Conservation (phyloP, 2,888 invertebrate genomes). For the Callyntrura sp. region DNA sequence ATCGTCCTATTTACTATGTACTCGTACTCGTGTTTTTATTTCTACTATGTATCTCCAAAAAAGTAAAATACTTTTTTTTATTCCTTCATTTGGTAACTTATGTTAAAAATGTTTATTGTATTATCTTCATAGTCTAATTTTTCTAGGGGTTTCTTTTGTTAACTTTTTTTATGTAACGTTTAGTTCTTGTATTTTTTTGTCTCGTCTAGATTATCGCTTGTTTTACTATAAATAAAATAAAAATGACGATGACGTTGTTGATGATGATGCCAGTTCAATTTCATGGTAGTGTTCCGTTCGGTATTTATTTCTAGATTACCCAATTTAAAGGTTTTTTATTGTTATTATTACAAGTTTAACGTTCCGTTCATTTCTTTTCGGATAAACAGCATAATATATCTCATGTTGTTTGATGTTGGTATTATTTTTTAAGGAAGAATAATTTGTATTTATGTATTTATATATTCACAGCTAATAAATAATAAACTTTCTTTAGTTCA, state of each 20-base stretch:
- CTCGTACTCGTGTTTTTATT: no score
- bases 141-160: background rate
- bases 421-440: no score
- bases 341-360: background rate
- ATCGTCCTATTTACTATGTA: slow-evolving; percentile 14
- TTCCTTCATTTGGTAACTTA: no score
- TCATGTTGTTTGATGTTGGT: no score
- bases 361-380: background rate
- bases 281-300: background rate
- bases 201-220: no score
- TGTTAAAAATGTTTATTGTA: slow-evolving; percentile 4
- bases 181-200: background rate
- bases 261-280: slow-evolving; percentile 26
- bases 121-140: slow-evolving; percentile 11
- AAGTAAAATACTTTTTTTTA: slow-evolving; percentile 52
- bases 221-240: slow-evolving; percentile 8
- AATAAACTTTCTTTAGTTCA: slow-evolving; percentile 10
- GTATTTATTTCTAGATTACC: background rate
- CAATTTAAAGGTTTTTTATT: slow-evolving; percentile 5
- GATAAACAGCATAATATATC: no score
- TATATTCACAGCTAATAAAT: slow-evolving; percentile 54
- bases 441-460: background rate
- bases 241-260: background rate
- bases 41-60: no score
- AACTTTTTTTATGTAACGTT: background rate